A percentile compares a stretch with the other conserved stretches of the same genome.
These are phyloP conservation scores for Sibirionetta formosa DNA, from an alignment of 2,797 vertebrate species.

Conservation along the genomic window DNA sequence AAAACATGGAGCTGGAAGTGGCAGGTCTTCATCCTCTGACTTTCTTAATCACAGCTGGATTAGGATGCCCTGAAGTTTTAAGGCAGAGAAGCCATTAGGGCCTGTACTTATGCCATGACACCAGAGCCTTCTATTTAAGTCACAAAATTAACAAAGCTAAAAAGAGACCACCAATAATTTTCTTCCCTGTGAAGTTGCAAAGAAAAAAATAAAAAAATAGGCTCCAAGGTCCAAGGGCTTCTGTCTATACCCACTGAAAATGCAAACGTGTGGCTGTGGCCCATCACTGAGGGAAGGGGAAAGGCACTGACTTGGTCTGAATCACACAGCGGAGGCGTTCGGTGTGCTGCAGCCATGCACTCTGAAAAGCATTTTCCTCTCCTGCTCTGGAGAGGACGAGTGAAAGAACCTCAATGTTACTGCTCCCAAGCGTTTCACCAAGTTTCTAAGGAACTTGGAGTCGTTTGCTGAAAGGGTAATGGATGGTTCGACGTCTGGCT, in stretches of 20 bases:
- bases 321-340: not conserved
- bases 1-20: not conserved
- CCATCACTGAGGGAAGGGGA: not conserved
- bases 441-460: not conserved
- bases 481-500: not conserved
- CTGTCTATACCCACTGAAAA: not conserved
- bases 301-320: not conserved
- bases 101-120: not conserved
- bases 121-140: not conserved
- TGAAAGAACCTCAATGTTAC: not conserved
- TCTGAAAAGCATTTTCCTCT: not conserved
- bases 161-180: not conserved
- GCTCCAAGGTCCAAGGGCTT: not conserved
- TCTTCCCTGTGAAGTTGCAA: not conserved
- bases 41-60: not conserved
- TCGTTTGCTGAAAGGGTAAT: not conserved
- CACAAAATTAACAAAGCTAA: not conserved
- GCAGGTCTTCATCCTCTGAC: not conserved
- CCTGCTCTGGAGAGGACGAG: not conserved
- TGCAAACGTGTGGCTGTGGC: not conserved
- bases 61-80: not conserved
- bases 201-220: not conserved
- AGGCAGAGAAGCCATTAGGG: not conserved
- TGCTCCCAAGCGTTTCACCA: not conserved
- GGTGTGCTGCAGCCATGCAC: not conserved